Conservation (phyloP, 2,888 invertebrate species). For the Macrosiphum euphorbiae region DNA sequence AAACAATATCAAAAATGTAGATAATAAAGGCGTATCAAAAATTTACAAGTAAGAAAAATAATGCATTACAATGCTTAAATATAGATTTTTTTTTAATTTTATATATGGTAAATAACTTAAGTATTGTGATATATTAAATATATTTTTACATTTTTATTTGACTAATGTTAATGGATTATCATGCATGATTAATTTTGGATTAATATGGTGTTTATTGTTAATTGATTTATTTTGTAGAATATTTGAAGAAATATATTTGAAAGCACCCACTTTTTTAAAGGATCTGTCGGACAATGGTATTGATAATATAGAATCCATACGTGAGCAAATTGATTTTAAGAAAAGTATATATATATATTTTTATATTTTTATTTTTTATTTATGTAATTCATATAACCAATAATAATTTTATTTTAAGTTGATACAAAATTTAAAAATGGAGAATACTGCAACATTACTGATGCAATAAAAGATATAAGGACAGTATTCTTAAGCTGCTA, state of each 20-base stretch:
- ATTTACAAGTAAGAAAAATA: conserved; percentile 46
- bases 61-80: neutral
- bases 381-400: neutral
- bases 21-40: neutral
- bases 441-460: conserved; percentile 71
- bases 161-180: neutral
- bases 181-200: neutral
- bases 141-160: neutral
- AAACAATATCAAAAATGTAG: neutral
- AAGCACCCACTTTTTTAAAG: conserved; percentile 48
- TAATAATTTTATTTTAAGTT: conserved; percentile 66
- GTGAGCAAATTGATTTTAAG: conserved; percentile 72
- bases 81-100: neutral
- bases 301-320: conserved; percentile 71
- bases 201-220: neutral
- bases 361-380: conserved; percentile 7
- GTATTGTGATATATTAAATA: neutral
- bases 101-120: neutral
- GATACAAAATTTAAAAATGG: conserved; percentile 67
- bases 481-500: conserved; percentile 73
- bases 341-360: conserved; percentile 68
- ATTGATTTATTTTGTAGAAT: conserved; percentile 29
- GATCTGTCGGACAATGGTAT: conserved; percentile 34
- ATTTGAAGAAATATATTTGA: conserved; percentile 43
- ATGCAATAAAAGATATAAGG: conserved; percentile 72